phyloP scores from a whole-genome alignment of 2,797 vertebrate genomes.

The Darevskia mixta region DNA sequence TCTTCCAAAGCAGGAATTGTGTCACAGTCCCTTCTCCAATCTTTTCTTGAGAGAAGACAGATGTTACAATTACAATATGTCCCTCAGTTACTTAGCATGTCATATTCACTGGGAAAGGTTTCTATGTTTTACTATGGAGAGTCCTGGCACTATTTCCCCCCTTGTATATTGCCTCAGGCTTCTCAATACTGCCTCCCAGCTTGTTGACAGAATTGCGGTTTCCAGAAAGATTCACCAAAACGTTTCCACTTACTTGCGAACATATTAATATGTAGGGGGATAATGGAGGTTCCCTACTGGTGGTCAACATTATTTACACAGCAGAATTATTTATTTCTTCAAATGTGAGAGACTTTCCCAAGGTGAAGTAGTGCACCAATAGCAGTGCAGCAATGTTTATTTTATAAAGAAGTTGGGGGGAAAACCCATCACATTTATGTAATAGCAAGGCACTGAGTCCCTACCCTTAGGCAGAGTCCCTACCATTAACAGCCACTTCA shows the following conservation, averaged over 20 bases:
- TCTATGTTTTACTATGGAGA: not conserved
- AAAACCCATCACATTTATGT: not conserved
- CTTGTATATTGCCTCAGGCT: not conserved
- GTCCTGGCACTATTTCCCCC: not conserved
- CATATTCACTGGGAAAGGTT: not conserved
- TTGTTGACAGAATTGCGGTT: not conserved
- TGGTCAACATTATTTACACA: not conserved
- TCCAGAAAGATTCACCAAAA: not conserved
- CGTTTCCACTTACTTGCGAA: not conserved
- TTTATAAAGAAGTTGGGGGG: not conserved
- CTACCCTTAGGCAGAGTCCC: no score
- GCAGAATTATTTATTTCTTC: not conserved
- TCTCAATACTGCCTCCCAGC: not conserved
- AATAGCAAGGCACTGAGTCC: no score
- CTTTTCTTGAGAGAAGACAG: slow-evolving; percentile 13
- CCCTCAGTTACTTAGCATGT: slow-evolving; percentile 19
- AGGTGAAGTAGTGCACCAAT: not conserved
- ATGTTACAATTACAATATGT: not conserved
- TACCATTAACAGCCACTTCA: no score
- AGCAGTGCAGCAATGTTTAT: not conserved
- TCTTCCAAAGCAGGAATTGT: slow-evolving; percentile 1
- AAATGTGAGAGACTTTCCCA: not conserved
- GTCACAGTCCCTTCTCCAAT: not conserved
- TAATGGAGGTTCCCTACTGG: no score
- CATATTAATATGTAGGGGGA: not conserved